phyloP scores from a whole-genome alignment of 2,113 vertebrate species.

The Phainopepla nitens region DNA sequence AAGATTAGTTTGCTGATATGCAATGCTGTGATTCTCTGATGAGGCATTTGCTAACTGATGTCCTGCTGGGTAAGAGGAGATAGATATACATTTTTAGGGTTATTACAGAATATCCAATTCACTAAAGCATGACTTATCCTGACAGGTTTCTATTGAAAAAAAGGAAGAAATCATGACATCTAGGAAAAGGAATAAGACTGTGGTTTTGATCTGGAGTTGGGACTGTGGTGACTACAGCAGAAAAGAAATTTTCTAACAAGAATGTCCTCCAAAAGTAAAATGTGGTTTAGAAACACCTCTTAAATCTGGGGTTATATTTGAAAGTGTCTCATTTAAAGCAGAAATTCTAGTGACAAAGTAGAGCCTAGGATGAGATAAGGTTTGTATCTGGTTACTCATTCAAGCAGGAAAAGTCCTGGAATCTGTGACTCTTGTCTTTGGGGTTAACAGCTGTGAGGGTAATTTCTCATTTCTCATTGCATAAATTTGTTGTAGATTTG shows the following conservation, averaged over 20 bases:
- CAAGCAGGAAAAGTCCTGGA: not conserved
- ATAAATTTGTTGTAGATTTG: not conserved
- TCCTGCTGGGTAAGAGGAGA: not conserved
- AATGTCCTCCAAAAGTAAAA: not conserved
- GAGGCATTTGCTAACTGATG: not conserved
- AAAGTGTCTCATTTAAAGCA: not conserved
- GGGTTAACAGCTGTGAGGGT: not conserved
- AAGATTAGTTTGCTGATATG: not conserved
- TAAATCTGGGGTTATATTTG: not conserved
- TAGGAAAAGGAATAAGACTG: not conserved
- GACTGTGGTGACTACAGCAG: not conserved
- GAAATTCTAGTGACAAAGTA: not conserved
- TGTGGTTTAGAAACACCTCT: fast-evolving
- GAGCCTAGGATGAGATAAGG: fast-evolving
- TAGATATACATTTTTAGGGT: not conserved
- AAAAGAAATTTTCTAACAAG: not conserved
- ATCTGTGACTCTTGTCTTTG: not conserved
- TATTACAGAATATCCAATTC: not conserved
- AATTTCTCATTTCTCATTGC: not conserved
- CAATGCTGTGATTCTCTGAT: not conserved
- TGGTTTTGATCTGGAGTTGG: not conserved
- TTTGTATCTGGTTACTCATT: not conserved
- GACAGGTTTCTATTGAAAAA: not conserved
- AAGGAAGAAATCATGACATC: not conserved
- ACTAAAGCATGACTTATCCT: not conserved